These are phyloP conservation scores for Schizothorax lantsangensis DNA, from an alignment of 2,797 vertebrate species.

Conservation along the genomic window DNA sequence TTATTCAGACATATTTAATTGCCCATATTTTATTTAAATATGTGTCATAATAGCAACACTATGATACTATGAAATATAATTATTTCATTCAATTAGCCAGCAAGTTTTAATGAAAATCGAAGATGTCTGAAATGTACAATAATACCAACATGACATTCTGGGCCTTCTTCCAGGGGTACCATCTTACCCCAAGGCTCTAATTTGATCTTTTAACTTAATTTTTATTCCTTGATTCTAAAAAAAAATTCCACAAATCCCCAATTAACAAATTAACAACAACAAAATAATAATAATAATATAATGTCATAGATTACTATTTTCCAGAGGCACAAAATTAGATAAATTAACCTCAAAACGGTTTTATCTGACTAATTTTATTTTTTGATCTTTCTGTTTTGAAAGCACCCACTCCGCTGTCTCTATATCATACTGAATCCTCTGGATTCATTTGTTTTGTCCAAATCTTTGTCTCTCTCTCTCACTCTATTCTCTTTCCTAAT, in stretches of 20 bases:
- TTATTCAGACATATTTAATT: not conserved
- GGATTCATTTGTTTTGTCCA: not conserved
- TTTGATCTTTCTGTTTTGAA: not conserved
- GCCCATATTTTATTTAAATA: not conserved
- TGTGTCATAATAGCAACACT: not conserved
- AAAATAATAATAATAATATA: not conserved
- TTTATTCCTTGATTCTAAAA: too few relatives aligned
- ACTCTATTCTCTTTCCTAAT: constrained; percentile 41
- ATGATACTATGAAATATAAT: not conserved
- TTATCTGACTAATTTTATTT: not conserved
- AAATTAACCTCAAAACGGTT: not conserved
- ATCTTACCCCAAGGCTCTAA: not conserved
- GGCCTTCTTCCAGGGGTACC: not conserved
- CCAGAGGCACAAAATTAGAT: not conserved
- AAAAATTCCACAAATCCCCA: too few relatives aligned
- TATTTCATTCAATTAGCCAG: not conserved
- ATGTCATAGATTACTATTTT: not conserved
- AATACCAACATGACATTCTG: not conserved
- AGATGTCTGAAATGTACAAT: not conserved
- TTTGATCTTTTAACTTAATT: not conserved
- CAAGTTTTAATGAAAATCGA: not conserved
- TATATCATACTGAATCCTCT: constrained; percentile 21
- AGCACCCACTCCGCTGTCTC: not conserved
- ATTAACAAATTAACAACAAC: too few relatives aligned
- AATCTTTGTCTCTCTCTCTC: constrained; percentile 38